Base-by-base conservation (phyloP, 2,797 vertebrate genomes). In the Pipistrellus kuhlii region DNA sequence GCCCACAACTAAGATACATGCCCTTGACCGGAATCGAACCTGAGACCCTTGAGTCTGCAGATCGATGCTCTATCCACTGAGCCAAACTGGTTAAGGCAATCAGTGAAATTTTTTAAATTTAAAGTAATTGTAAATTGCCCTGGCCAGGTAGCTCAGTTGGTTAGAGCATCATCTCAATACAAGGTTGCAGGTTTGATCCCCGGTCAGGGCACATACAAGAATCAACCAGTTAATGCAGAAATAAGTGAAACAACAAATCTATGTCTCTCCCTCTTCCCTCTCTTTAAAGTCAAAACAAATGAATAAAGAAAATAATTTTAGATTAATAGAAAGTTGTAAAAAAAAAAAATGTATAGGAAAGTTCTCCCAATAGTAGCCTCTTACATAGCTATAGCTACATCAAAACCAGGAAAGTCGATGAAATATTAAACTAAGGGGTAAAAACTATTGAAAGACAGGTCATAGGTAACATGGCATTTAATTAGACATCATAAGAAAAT, bases 361-460 rank as follows among this genome's bases (percentile, higher is more conserved):
- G 15, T 55, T 85, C 55, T 44, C 20, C 8, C 20, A 2, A 2
- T 82, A 27, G 9, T 55, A 46, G 68, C 20, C 72, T 71, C n/a
- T 94, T 92, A 89, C 14, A 15, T 62, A 77, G 51, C 10, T 44
- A 10, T n/a, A 66, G 25, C 46, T 62, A 69, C 4, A 72, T 87
- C n/a, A 88, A 89, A 95, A 88, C 57, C 27, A 75, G 44, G 32
- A 51, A 90, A 77, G 30, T 77, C 75, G 82, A 15, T 92, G 66
- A 95, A 92, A 69, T 92, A 53, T 62, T 72, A 90, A 85, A 86
- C 53, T 18, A 90, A 93, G 30, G 80, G 51, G 25, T 51, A 66
- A 51, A 93, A 94, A 90, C 62, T 55, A 51, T 53, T 94, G 41
- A 69, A 95, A 84, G 72, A 62, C 8, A 62, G 17, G 75, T 85